Base-by-base conservation (phyloP, 2,888 invertebrate genomes). In the Trachelus troglodyta region DNA sequence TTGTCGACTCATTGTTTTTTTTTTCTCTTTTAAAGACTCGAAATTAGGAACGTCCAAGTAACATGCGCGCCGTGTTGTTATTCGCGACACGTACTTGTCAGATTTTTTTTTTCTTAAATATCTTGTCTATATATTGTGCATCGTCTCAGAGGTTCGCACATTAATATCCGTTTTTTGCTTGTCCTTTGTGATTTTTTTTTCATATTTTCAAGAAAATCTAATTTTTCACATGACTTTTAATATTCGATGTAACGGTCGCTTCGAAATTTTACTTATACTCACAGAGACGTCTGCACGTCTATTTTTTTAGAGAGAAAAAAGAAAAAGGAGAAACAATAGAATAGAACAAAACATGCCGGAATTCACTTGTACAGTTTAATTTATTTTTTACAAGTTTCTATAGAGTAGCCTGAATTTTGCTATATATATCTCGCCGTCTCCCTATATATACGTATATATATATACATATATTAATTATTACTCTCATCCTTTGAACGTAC, bases 261-360 rank as follows among this genome's bases (percentile, higher is more conserved):
- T 56, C 23, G 56, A 56, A 56, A 56, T 56, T 56, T 56, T 56
- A 56, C 56, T 56, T 23, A 56, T 15, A 40, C 40, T 15, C 40
- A 15, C 40, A 15, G 40, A 40, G 40, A 15, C 30, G 73, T 71
- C 73, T 34, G 34, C 56, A 75, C 69, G 34, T 74, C 33, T 73
- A 69, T 69, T 71, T 69, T 75, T 34, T 74, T 73, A 34, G 75
- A 69, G 73, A 23, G 37, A 77, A 81, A 79, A 82, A 75, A 40
- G 69, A 76, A 74, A 77, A 76, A 73, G 73, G 69, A 77, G 76
- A 34, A 68, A 76, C 40, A 40, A 73, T n/a, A 33, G 35, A 37
- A 69, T 35, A 37, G 56, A 56, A 56, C 56, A 56, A 56, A 56
- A 56, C 23, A 56, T 23, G 23, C 56, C 9, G 56, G 56, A 56